A percentile compares a stretch with the other conserved stretches of the same genome.
phyloP scores from a whole-genome alignment of 53 echinoderm and acorn worm species.

The Holothuria leucospilota region DNA sequence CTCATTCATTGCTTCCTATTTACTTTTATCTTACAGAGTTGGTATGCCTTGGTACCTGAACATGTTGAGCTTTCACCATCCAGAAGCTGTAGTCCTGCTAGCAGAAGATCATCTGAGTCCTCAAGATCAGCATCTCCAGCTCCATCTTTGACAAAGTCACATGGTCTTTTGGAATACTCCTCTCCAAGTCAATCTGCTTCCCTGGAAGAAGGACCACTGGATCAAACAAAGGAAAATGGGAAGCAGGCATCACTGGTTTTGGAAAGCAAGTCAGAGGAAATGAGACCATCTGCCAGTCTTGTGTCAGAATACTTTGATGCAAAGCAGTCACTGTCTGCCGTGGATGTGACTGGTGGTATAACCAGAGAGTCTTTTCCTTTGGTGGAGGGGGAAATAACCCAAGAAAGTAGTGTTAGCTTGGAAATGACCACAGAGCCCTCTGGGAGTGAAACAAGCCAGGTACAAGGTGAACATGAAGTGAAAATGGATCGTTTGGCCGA shows the following conservation, averaged over 20 bases:
- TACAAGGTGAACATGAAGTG: background rate
- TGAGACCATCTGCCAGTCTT: conserved; percentile 57
- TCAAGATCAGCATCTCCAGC: conserved; percentile 37
- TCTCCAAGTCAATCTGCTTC: conserved; percentile 13
- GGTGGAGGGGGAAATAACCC: conserved; percentile 69
- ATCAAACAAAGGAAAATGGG: conserved; percentile 14
- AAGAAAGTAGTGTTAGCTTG: conserved; percentile 80
- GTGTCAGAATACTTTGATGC: conserved; percentile 63
- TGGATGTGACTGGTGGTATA: conserved; percentile 58
- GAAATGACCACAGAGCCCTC: conserved; percentile 74
- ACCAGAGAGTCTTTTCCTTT: conserved; percentile 70
- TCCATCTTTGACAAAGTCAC: conserved; percentile 11
- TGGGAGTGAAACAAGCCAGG: conserved; percentile 54
- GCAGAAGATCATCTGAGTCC: conserved; percentile 46
- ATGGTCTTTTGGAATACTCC: conserved; percentile 28
- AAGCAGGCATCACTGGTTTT: background rate
- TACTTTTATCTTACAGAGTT: conserved; percentile 54
- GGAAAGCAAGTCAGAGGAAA: conserved; percentile 49
- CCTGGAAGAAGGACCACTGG: background rate
- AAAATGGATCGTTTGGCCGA: background rate
- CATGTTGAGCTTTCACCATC: conserved; percentile 73
- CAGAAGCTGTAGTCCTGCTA: conserved; percentile 35
- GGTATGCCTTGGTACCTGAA: conserved; percentile 78
- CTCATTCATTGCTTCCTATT: background rate
- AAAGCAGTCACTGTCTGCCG: conserved; percentile 31